These are phyloP conservation scores for Nemapogon koenigi DNA, from an alignment of 2,888 invertebrate species.

Conservation along the genomic window DNA sequence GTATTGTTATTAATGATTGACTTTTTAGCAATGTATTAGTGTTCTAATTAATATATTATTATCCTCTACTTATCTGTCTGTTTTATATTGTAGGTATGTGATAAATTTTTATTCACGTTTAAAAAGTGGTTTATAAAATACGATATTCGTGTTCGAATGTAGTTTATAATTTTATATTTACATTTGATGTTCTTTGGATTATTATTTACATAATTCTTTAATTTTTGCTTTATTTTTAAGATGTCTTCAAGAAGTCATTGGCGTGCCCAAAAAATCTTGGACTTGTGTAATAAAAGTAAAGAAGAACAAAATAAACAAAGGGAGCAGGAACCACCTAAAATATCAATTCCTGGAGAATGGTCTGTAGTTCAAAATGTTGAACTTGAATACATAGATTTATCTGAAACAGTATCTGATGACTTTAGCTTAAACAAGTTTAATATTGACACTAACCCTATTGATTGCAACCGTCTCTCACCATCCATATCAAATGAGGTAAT, in stretches of 20 bases:
- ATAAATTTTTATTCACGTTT: neutral
- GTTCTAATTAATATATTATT: neutral
- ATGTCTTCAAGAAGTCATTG: constrained; percentile 12
- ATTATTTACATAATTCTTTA: constrained; percentile 7
- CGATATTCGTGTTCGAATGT: constrained; percentile 5
- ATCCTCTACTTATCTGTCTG: neutral
- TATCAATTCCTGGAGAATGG: constrained; percentile 11
- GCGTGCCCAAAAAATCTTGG: constrained; percentile 12
- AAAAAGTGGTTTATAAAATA: neutral
- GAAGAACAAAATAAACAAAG: constrained; percentile 10
- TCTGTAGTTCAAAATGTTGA: constrained; percentile 12
- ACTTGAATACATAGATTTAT: constrained; percentile 9
- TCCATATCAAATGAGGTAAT: constrained; percentile 5
- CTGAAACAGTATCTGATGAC: constrained; percentile 11
- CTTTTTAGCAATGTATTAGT: neutral
- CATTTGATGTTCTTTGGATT: neutral
- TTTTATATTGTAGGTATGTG: neutral
- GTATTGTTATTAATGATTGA: neutral
- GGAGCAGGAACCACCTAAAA: constrained; percentile 11
- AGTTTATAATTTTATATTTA: neutral
- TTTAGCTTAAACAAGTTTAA: constrained; percentile 3
- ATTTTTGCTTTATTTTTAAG: constrained; percentile 9
- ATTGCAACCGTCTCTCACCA: constrained; percentile 3
- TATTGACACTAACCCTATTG: neutral
- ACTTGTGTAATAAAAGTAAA: constrained; percentile 13